Conservation (phyloP, 2,888 invertebrate species). For the Acronicta psi region DNA sequence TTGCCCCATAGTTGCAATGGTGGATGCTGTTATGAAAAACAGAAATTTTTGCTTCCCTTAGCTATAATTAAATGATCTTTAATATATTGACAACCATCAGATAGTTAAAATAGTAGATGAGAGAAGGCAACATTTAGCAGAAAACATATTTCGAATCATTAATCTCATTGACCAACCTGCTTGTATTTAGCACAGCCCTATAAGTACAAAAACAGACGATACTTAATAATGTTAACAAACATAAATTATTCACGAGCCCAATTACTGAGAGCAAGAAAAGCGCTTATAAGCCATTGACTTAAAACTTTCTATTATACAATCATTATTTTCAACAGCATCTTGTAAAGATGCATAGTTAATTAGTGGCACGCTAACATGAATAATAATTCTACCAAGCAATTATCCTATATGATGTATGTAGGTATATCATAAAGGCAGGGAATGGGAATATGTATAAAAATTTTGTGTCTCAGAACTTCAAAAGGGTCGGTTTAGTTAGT, state of each 20-base stretch:
- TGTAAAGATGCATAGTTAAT: conserved; percentile 37
- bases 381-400: conserved; percentile 39
- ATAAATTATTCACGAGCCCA: conserved; percentile 15
- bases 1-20: too few relatives aligned
- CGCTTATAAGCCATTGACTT: conserved; percentile 18
- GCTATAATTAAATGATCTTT: too few relatives aligned
- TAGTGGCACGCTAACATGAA: conserved; percentile 42
- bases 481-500: too few relatives aligned
- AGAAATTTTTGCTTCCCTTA: too few relatives aligned
- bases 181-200: neutral
- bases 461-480: too few relatives aligned
- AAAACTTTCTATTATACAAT: conserved; percentile 23
- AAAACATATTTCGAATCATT: neutral
- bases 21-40: too few relatives aligned
- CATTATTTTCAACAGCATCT: conserved; percentile 33
- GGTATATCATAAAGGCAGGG: neutral
- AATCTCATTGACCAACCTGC: neutral
- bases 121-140: neutral
- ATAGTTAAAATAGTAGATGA: neutral
- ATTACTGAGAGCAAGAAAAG: conserved; percentile 28
- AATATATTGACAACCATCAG: too few relatives aligned
- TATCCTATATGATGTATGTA: conserved; percentile 30
- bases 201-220: conserved; percentile 4
- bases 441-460: too few relatives aligned
- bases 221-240: conserved; percentile 12